Base-by-base conservation (phyloP, 35 echinoderm and acorn worm genomes). In the Hemicentrotus pulcherrimus region DNA sequence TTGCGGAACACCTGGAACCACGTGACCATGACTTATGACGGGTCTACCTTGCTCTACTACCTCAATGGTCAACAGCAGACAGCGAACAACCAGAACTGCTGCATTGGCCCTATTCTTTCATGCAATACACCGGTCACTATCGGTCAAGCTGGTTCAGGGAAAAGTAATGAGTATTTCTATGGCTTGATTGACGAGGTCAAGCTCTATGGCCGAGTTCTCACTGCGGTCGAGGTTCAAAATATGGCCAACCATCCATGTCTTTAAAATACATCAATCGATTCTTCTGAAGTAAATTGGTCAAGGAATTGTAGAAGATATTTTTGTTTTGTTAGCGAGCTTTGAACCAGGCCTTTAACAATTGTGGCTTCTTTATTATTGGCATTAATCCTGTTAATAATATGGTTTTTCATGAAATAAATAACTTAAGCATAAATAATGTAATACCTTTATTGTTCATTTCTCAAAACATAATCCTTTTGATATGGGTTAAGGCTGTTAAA, bases 1-100 rank as follows among this genome's bases (percentile, higher is more conserved):
- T 9, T 24, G 11, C 32, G 33, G 46, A 94, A 94, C 48, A 70
- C 47, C 0, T 96, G 94, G 96, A 94, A 96, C 61, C 94, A 96
- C 50, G 96, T 94, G 28, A 94, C 91, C 31, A 96, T 96, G 96
- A 96, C 96, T 13, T 96, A 96, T 48, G 94, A 96, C 45, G 96
- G 96, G 4, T 28, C 16, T 31, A 24, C 48, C 19, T 94, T 96
- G 14, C 47, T 31, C 31, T 96, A 65, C 46, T 96, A 96, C 58
- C 94, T 95, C 50, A 86, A 96, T 52, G 88, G 50, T 55, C 50
- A 55, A 10, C 50, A 55, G 86, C 96, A 96, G 65, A 52, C 18
- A 31, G 28, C 31, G 10, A 22, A 13, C 28, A 47, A 22, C 31
- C 50, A 55, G 15, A 55, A 55, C 50, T 9, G 50, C 12, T 95